Percentiles rank a stretch among this genome's conserved stretches.
Evolutionary conservation across 2,113 vertebrate genomes (phyloP).

Genomic region (Equus przewalskii): DNA sequence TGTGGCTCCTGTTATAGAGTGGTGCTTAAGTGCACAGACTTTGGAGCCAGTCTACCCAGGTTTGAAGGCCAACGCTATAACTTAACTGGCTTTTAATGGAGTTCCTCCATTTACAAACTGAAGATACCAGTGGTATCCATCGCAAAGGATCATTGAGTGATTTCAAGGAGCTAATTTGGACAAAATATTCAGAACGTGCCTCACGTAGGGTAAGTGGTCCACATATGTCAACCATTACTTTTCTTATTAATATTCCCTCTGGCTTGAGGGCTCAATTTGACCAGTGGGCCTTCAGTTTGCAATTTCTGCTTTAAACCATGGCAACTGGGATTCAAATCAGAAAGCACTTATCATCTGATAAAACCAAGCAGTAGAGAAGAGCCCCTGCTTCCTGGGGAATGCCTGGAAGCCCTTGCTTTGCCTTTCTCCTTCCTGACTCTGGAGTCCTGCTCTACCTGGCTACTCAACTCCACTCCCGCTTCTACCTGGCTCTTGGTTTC

Average conservation of each 20-base stretch:
- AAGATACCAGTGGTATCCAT: background rate
- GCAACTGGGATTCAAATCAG: background rate
- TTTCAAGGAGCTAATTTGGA: background rate
- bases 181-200: background rate
- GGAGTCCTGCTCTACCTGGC: background rate
- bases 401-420: background rate
- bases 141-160: background rate
- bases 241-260: background rate
- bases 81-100: background rate
- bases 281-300: background rate
- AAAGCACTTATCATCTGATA: background rate
- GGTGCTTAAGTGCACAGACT: background rate
- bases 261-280: background rate
- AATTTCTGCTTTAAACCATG: constrained; percentile 13
- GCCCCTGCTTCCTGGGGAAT: background rate
- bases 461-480: background rate
- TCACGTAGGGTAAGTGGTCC: background rate
- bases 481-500: background rate
- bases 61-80: background rate
- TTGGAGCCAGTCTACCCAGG: background rate
- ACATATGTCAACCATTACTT: background rate
- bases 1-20: background rate
- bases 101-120: background rate
- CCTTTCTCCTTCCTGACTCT: background rate
- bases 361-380: background rate